Conservation (phyloP, 2,113 vertebrate species). For the Calidris pugnax region DNA sequence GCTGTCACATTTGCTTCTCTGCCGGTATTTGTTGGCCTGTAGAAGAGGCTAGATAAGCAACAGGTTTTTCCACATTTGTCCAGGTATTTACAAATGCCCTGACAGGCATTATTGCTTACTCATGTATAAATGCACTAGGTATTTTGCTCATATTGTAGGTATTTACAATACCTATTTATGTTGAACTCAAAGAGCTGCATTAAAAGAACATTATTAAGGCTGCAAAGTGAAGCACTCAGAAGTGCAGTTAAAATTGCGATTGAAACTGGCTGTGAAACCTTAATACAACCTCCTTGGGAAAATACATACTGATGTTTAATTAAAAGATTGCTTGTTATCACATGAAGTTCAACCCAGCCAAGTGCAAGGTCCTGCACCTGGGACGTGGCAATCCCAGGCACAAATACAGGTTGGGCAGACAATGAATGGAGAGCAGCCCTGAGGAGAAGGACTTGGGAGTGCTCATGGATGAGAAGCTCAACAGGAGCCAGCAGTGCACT, state of each 20-base stretch:
- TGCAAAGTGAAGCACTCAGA: neutral
- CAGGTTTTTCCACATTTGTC: neutral
- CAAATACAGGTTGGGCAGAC: too few relatives aligned
- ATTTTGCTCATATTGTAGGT: neutral
- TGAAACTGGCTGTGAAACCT: neutral
- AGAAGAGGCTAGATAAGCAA: neutral
- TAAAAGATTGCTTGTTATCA: neutral
- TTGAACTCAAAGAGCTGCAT: neutral
- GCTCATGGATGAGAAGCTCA: too few relatives aligned
- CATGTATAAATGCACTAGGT: neutral
- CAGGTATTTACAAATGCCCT: neutral
- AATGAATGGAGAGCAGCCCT: too few relatives aligned
- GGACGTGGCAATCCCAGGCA: too few relatives aligned
- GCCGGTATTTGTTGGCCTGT: neutral
- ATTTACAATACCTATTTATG: neutral
- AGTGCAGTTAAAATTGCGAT: neutral
- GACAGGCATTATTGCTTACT: neutral
- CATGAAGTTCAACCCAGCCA: too few relatives aligned
- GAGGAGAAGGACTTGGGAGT: too few relatives aligned
- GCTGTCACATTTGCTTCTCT: neutral
- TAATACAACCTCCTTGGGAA: neutral
- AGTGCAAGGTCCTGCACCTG: too few relatives aligned
- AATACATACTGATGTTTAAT: neutral
- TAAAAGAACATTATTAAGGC: neutral
- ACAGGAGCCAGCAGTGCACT: too few relatives aligned